These are phyloP conservation scores for Lasaia peninsularis DNA, from an alignment of 1,140 invertebrate species.

Conservation along the genomic window DNA sequence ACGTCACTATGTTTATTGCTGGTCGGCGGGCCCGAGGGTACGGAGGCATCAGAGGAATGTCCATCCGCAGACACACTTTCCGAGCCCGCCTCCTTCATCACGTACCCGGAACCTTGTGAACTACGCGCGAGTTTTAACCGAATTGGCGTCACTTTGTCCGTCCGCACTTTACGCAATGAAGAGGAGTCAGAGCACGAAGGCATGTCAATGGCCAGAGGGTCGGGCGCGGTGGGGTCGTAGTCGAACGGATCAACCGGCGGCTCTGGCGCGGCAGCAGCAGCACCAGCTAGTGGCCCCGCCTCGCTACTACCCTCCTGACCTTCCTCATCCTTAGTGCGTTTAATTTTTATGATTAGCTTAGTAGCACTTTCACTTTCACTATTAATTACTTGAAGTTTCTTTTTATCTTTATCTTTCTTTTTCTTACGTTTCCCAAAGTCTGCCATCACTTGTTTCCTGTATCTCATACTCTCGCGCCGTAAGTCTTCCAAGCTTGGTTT, in stretches of 20 bases:
- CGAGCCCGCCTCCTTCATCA: constrained; percentile 74
- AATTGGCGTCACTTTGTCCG: constrained; percentile 85
- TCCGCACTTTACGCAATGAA: constrained; percentile 78
- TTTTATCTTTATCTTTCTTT: constrained; percentile 81
- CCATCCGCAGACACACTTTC: constrained; percentile 21
- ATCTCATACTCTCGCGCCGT: constrained; percentile 91
- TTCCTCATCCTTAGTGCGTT: constrained; percentile 56
- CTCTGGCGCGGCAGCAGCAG: constrained; percentile 42
- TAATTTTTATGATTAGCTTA: constrained; percentile 81
- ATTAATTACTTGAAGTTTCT: constrained; percentile 80
- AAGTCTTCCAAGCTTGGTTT: constrained; percentile 85
- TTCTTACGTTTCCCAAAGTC: constrained; percentile 85
- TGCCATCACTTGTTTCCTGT: constrained; percentile 88
- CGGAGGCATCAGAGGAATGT: constrained; percentile 34
- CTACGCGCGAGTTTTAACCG: constrained; percentile 89
- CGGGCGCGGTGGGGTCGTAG: constrained; percentile 66
- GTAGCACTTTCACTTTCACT: constrained; percentile 79
- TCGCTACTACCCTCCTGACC: constrained; percentile 21
- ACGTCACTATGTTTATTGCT: constrained; percentile 90
- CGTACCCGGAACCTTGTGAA: constrained; percentile 83
- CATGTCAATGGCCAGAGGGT: constrained; percentile 66
- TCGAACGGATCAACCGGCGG: constrained; percentile 66
- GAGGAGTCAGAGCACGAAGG: constrained; percentile 61
- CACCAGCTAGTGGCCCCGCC: constrained; percentile 32
- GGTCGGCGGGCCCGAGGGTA: constrained; percentile 46